Base-by-base conservation (phyloP, 2,797 vertebrate genomes). In the Microctenopoma lineatum region DNA sequence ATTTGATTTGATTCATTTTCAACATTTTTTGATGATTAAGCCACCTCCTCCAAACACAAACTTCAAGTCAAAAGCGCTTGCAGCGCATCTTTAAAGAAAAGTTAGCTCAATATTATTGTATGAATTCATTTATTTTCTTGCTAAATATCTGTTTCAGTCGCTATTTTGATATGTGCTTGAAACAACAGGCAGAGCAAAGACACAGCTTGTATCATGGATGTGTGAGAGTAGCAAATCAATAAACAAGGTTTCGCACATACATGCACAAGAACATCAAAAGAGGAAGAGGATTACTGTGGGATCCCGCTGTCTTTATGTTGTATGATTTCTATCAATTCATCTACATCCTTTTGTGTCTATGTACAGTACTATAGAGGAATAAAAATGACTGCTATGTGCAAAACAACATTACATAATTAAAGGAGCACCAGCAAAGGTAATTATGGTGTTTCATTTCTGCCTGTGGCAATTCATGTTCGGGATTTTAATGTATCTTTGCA, bases 381-480 rank as follows among this genome's bases (percentile, higher is more conserved):
- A 32, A n/a, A 39, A 56, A 15, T 6, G 2, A 51, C 38, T 65
- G 9, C 2, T n/a, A 14, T 54, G 41, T 66, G 50, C 16, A 39
- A 70, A 63, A 64, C 50, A 38, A 46, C 45, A 66, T 72, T 62
- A 57, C 34, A 53, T 71, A 29, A 77, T 73, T 50, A 56, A 63
- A 60, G 34, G 47, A 54, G 51, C 51, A 53, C 26, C 45, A 15
- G 47, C 41, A 47, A 38, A 7, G 15, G 12, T n/a, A 59, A 66
- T 21, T 5, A 18, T 63, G 56, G 45, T 1, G 7, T 54, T 25
- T 54, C 25, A 51, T 54, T 29, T 45, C 39, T 56, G 69, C 50
- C 45, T 59, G 44, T 36, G 59, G 62, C 21, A 26, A 38, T 42
- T 57, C 21, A 12, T 32, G 55, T 53, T 56, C 34, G 67, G 27